These are phyloP conservation scores for Xenentodon cancila DNA, from an alignment of 2,797 vertebrate species.

Conservation along the genomic window DNA sequence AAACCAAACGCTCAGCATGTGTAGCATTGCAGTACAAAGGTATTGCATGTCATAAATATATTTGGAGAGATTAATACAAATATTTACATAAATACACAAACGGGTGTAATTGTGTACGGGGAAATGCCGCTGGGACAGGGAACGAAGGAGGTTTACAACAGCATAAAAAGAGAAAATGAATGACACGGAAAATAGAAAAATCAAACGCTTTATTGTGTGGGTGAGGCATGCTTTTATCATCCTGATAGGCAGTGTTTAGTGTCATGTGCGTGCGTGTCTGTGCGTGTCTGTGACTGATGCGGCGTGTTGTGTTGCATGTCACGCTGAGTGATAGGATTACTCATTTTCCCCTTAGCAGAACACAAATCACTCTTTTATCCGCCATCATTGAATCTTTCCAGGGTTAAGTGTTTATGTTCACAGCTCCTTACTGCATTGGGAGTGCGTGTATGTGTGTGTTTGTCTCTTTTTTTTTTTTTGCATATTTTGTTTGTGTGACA, in stretches of 20 bases:
- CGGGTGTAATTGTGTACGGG: slow-evolving; percentile 65
- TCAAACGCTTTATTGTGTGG: slow-evolving; percentile 77
- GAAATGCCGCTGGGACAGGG: slow-evolving; percentile 46
- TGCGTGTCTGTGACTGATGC: slow-evolving; percentile 75
- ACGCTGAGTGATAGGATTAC: slow-evolving; percentile 82
- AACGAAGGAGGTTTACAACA: slow-evolving; percentile 50
- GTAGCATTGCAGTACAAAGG: slow-evolving; percentile 70
- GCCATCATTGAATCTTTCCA: slow-evolving; percentile 81
- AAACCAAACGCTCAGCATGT: slow-evolving; percentile 54
- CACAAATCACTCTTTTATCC: slow-evolving; percentile 83
- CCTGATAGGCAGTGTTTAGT: slow-evolving; percentile 78
- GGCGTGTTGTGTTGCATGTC: slow-evolving; percentile 79
- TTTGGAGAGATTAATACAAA: slow-evolving; percentile 73
- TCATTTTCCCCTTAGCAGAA: slow-evolving; percentile 82
- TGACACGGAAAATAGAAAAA: slow-evolving; percentile 79
- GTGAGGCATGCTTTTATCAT: slow-evolving; percentile 74
- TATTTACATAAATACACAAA: slow-evolving; percentile 79
- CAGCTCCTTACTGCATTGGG: slow-evolving; percentile 43
- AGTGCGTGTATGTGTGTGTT: slow-evolving; percentile 9
- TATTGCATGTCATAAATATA: slow-evolving; percentile 77
- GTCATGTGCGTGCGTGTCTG: slow-evolving; percentile 51
- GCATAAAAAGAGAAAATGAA: slow-evolving; percentile 72
- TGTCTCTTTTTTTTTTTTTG: slow-evolving; percentile 12
- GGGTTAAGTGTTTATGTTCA: slow-evolving; percentile 80
- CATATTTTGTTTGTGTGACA: slow-evolving; percentile 53